Evolutionary conservation across 2,888 invertebrate genomes (phyloP).

Genomic region (Acanthosepion esculentum): DNA sequence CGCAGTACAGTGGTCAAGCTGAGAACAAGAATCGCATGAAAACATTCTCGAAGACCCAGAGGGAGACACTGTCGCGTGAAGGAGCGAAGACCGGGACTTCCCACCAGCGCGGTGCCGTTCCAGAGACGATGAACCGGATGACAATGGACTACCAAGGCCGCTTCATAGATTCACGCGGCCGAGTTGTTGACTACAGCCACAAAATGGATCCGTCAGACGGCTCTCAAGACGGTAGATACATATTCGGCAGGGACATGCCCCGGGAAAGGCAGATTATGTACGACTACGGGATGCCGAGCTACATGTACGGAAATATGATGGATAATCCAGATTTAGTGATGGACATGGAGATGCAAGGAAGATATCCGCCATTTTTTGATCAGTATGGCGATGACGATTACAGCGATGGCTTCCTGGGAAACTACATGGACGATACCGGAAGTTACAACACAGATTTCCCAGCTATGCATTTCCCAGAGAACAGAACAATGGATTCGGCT

Average conservation of each 20-base stretch:
- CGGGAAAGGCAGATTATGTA: not conserved
- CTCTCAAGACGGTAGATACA: not conserved
- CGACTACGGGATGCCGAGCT: not conserved
- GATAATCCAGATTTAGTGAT: not conserved
- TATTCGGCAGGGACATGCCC: not conserved
- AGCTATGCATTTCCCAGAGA: not conserved
- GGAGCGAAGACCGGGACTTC: not conserved
- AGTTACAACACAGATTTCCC: not conserved
- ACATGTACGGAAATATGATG: not conserved
- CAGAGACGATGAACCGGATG: not conserved
- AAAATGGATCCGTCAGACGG: not conserved
- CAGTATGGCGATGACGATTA: not conserved
- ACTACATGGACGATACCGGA: not conserved
- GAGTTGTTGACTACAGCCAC: not conserved
- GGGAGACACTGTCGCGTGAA: not conserved
- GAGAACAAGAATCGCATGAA: not conserved
- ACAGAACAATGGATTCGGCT: not conserved
- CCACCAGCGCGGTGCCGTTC: not conserved
- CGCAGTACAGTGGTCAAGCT: not conserved
- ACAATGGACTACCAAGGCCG: not conserved
- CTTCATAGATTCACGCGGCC: not conserved
- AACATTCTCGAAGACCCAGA: not conserved
- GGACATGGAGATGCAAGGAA: not conserved
- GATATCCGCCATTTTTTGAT: not conserved
- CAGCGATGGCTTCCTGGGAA: not conserved